Base-by-base conservation (phyloP, 1,140 invertebrate genomes). In the Triops longicaudatus region DNA sequence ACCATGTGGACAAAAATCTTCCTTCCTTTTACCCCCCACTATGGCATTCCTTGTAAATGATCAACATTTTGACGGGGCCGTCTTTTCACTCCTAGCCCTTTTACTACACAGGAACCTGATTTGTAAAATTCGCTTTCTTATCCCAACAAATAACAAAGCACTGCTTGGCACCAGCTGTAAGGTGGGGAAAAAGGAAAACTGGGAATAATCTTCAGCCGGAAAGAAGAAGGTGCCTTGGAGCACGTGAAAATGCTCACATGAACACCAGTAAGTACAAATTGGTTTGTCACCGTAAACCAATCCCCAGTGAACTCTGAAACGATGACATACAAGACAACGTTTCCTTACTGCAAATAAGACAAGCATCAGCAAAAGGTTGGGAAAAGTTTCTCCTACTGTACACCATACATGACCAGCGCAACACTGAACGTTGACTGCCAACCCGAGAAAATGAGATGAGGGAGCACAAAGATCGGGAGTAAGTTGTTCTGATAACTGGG, bases 271-370 rank as follows among this genome's bases (percentile, higher is more conserved):
- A 63, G 50, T 63, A 63, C 22, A 63, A 63, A 63, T 63, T 63
- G 50, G 50, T 63, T 37, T 63, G 50, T 22, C 50, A 63, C 22
- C 50, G 50, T 63, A 63, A 63, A 63, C 50, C 22, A 22, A 63
- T n/a, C 14, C 50, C 50, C 50, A 63, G 50, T n/a, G 22, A 63
- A 63, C 50, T 22, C 50, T 63, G 50, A 17, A 63, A 63, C 50
- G 14, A 63, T 63, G 50, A 63, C 22, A 63, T 63, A 63, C 50
- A 63, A 63, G 50, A 63, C 50, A 63, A 63, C 17, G 50, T 63
- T 63, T 63, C 50, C 50, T 63, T 63, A 63, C 50, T 63, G 50
- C 50, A 63, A 63, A 63, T 63, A 63, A 63, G 50, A 22, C 50
- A 63, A 37, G n/a, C 50, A 63, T 63, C 50, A 63, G 50, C 50